Conservation (phyloP, 2,797 vertebrate species). For the Poeciliopsis gracilis region DNA sequence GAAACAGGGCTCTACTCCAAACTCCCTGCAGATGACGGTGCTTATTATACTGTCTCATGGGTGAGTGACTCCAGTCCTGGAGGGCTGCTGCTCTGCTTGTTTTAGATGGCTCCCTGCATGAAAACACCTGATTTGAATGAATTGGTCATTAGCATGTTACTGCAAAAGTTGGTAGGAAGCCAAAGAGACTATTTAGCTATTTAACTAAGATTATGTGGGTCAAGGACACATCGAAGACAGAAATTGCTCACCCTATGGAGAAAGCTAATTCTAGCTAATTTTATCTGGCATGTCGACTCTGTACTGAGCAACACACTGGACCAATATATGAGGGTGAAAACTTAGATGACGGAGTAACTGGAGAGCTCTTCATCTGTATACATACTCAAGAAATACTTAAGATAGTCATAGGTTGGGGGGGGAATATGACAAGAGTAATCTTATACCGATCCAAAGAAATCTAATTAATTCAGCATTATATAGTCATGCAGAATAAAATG, state of each 20-base stretch:
- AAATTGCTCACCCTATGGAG: background rate
- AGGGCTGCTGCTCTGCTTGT: background rate
- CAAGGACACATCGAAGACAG: background rate
- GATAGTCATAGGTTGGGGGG: background rate
- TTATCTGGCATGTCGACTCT: background rate
- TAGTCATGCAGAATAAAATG: background rate
- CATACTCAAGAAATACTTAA: background rate
- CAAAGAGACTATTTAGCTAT: background rate
- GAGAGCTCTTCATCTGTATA: background rate
- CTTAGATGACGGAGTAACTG: background rate
- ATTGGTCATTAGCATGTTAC: background rate
- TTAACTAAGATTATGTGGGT: background rate
- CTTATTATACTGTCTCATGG: background rate
- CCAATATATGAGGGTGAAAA: background rate
- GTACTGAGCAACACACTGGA: background rate
- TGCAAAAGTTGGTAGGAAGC: background rate
- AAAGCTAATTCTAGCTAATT: background rate
- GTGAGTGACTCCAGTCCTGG: background rate
- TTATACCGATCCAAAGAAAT: background rate
- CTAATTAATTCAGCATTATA: background rate
- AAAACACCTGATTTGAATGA: background rate
- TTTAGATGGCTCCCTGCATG: background rate
- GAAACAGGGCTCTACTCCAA: background rate
- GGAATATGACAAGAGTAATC: background rate
- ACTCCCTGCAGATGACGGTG: background rate